phyloP scores from a whole-genome alignment of 2,888 invertebrate genomes.

The Acheta domesticus region DNA sequence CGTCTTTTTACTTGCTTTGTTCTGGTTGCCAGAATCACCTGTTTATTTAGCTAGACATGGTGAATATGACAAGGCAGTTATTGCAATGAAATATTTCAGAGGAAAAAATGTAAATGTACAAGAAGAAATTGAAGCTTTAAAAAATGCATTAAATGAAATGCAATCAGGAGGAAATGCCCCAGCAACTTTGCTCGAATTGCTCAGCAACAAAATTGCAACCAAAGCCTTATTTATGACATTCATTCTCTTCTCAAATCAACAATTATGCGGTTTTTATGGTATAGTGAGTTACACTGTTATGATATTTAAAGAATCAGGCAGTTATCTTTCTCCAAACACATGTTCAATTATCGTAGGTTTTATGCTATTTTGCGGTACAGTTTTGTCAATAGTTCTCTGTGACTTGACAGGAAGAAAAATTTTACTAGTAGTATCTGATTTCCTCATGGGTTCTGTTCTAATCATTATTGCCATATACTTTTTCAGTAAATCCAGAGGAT shows the following conservation, averaged over 20 bases:
- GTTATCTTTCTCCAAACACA: conserved; percentile 40
- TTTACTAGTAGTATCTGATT: conserved; percentile 49
- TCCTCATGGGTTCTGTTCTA: conserved; percentile 43
- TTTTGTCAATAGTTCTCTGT: conserved; percentile 41
- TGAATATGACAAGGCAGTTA: conserved; percentile 49
- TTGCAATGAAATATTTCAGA: conserved; percentile 42
- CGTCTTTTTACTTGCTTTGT: conserved; percentile 50
- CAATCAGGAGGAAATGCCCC: conserved; percentile 29
- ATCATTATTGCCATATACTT: conserved; percentile 43
- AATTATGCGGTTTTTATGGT: conserved; percentile 49
- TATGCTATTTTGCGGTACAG: conserved; percentile 45
- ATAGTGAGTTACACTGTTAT: conserved; percentile 46
- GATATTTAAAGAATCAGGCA: conserved; percentile 44
- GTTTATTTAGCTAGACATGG: conserved; percentile 51
- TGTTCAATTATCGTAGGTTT: conserved; percentile 49
- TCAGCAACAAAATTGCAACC: conserved; percentile 45
- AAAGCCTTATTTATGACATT: conserved; percentile 46
- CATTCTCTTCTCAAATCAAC: conserved; percentile 48
- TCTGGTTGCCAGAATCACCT: conserved; percentile 60
- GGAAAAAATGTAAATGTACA: conserved; percentile 42
- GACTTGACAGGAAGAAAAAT: conserved; percentile 50
- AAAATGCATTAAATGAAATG: conserved; percentile 40
- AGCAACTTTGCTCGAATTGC: conserved; percentile 43
- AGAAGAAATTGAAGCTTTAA: conserved; percentile 42
- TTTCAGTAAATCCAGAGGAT: conserved; percentile 39